Conservation (phyloP, 2,797 vertebrate genomes). For the Nannoperca obscura region DNA sequence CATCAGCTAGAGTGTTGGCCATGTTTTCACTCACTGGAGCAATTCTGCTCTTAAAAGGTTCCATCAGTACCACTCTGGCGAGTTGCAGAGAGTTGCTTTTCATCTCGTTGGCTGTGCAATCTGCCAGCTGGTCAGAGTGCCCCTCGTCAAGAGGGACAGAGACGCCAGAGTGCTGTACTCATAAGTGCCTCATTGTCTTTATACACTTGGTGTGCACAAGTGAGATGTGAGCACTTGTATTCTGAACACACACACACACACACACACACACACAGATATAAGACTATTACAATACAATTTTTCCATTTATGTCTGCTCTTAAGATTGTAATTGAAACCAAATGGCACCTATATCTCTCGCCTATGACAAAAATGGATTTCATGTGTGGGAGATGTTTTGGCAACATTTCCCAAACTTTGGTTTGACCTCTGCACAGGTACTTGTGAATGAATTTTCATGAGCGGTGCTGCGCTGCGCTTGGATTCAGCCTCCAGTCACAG, state of each 20-base stretch:
- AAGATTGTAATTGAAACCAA: conserved; percentile 71
- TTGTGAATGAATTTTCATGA: conserved; percentile 84
- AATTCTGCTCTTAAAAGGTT: conserved; percentile 89
- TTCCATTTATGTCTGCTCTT: conserved; percentile 51
- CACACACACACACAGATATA: conserved; percentile 24
- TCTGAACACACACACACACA: conserved; percentile 21
- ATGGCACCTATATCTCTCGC: conserved; percentile 64
- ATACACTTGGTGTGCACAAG: conserved; percentile 28
- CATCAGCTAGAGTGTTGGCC: conserved; percentile 85
- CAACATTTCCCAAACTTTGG: conserved; percentile 75
- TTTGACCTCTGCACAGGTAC: conserved; percentile 83
- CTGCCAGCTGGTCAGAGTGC: conserved; percentile 82
- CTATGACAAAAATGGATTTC: conserved; percentile 71
- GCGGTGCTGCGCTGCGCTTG: conserved; percentile 49
- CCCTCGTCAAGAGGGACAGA: conserved; percentile 65
- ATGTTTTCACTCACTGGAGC: conserved; percentile 86
- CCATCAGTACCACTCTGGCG: conserved; percentile 85
- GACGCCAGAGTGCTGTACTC: conserved; percentile 64
- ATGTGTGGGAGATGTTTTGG: conserved; percentile 76
- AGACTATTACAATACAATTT: conserved; percentile 33
- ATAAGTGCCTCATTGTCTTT: conserved; percentile 73
- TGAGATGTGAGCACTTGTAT: conserved; percentile 41
- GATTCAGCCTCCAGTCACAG: conserved; percentile 77
- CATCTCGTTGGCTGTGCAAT: conserved; percentile 83
- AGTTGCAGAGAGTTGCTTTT: conserved; percentile 84